These are phyloP conservation scores for Pygmarrhopalites habei DNA, from an alignment of 1,140 invertebrate species.

Conservation along the genomic window DNA sequence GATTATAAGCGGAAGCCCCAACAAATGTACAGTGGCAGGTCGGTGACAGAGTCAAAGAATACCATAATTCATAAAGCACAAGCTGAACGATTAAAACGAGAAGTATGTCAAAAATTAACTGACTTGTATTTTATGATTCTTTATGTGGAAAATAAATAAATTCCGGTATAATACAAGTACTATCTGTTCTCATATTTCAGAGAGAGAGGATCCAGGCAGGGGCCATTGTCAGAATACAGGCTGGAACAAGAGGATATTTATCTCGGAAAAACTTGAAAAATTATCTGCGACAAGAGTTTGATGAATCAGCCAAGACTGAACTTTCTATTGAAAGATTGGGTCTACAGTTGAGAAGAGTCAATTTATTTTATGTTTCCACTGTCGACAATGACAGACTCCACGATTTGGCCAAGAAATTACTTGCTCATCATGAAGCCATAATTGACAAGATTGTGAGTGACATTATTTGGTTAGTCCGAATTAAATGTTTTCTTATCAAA, in stretches of 20 bases:
- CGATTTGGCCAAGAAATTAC: slow-evolving; percentile 1
- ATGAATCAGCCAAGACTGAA: neutral
- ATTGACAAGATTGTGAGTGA: neutral
- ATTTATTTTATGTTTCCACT: slow-evolving; percentile 7
- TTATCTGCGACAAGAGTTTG: neutral
- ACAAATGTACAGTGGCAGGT: slow-evolving; percentile 82
- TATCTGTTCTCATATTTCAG: slow-evolving; percentile 45
- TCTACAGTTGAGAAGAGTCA: slow-evolving; percentile 2
- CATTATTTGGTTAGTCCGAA: neutral
- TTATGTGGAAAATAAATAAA: neutral
- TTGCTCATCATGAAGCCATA: neutral
- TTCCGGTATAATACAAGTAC: neutral
- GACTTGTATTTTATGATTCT: neutral
- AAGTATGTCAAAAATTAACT: slow-evolving; percentile 49
- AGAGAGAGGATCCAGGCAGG: slow-evolving; percentile 59
- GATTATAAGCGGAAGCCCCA: slow-evolving; percentile 78
- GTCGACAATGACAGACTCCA: neutral
- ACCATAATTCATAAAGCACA: slow-evolving; percentile 70
- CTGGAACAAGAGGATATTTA: slow-evolving; percentile 62
- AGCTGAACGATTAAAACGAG: slow-evolving; percentile 73
- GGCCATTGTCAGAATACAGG: slow-evolving; percentile 68
- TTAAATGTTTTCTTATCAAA: neutral
- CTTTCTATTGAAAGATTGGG: neutral
- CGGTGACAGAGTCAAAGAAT: slow-evolving; percentile 65
- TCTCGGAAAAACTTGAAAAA: neutral